Base-by-base conservation (phyloP, 2,888 invertebrate genomes). In the Sarcophaga subvicina region DNA sequence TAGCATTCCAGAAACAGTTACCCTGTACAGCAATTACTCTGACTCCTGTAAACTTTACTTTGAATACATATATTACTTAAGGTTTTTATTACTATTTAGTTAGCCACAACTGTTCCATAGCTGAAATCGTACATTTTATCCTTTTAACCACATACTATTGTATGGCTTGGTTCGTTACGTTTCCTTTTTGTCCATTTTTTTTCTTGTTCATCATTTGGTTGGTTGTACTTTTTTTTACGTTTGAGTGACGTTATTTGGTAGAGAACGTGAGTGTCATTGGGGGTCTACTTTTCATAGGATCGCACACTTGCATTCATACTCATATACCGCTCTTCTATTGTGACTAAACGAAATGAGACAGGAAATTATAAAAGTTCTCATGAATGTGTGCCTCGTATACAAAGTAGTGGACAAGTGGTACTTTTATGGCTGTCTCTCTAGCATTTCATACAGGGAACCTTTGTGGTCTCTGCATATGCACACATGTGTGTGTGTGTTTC, bases 321-420 rank as follows among this genome's bases (percentile, higher is more conserved):
- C 8, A 2, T 37, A 37, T 37, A 37, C 37, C 10, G 62, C 77
- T 69, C 73, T 80, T 67, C 85, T 85, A 77, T 80, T 85, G 72
- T 77, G 64, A 59, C 69, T 67, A 67, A 78, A 37, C 27, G 27
- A 72, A 83, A 49, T 27, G 27, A 78, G 69, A 76, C 27, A 69
- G 76, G 76, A 81, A 76, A 76, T 81, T 69, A 63, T 45, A 70
- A n/a, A 75, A 63, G 69, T 27, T 54, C 37, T 6, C 17, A 17
- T 17, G 27, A 1, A 67, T 73, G 60, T 71, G 20, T 75, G 49
- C 27, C 47, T 54, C 17, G 12, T 54, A 62, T 22, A 73, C 54
- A 71, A 22, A 49, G 71, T 25, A 54, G 17, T 12, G 37, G 37
- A 54, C 54, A 54, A 14, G 17, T 12, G 17, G 12, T 54, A 14